Percentiles rank a stretch among this genome's conserved stretches.
Evolutionary conservation across 1,140 invertebrate species (phyloP).

Genomic region (Trichonephila clavipes): DNA sequence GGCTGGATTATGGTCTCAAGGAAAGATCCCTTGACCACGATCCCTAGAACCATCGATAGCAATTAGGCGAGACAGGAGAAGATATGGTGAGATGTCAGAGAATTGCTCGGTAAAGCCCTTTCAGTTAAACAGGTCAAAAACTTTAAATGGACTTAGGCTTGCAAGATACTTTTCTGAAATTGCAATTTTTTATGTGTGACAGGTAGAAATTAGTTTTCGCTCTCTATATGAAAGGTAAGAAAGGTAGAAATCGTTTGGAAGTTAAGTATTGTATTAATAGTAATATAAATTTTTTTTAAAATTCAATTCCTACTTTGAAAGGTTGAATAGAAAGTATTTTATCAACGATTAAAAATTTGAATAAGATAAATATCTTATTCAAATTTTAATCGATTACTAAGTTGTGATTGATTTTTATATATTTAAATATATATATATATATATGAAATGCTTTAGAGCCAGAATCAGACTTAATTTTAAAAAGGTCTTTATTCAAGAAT

Average conservation of each 20-base stretch:
- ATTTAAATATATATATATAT: no score
- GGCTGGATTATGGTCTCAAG: constrained; percentile 31
- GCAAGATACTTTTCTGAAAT: neutral
- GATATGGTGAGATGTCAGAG: neutral
- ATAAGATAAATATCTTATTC: no score
- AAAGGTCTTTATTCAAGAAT: no score
- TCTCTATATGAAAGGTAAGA: neutral
- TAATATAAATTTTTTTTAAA: no score
- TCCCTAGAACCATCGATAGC: neutral
- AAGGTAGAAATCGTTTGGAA: neutral
- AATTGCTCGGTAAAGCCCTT: neutral
- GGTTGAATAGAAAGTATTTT: no score
- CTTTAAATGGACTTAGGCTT: constrained; percentile 5
- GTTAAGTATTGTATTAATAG: no score
- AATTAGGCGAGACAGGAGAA: constrained; percentile 8
- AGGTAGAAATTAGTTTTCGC: neutral
- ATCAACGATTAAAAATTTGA: no score
- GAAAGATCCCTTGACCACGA: neutral
- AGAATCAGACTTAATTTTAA: no score
- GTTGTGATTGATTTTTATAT: no score
- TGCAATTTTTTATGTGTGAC: neutral
- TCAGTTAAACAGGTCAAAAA: constrained; percentile 4
- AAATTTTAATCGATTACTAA: no score
- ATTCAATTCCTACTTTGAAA: no score
- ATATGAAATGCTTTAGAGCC: no score